A percentile compares a stretch with the other conserved stretches of the same genome.
Conservation (phyloP, 1,140 invertebrate species). For the Drosophila lini region DNA sequence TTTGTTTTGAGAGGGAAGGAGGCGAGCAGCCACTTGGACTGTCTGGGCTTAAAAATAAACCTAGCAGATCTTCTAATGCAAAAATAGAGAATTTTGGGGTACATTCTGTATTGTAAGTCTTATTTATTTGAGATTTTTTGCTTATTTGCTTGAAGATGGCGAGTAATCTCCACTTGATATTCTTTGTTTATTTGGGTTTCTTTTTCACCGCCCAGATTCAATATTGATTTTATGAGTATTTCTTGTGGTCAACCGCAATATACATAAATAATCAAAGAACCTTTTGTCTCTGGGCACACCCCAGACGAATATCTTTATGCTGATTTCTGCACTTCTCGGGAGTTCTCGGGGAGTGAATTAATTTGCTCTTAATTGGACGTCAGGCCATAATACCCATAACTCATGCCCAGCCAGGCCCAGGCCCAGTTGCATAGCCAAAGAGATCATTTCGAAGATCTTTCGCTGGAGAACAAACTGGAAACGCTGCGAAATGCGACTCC, state of each 20-base stretch:
- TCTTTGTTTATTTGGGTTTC: constrained; percentile 1
- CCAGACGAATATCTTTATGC: constrained; percentile 17
- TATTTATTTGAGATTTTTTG: not conserved
- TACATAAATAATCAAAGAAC: constrained; percentile 21
- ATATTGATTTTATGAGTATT: constrained; percentile 20
- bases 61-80: not conserved
- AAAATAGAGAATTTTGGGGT: not conserved
- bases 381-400: constrained; percentile 26
- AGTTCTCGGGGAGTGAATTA: constrained; percentile 31
- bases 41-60: constrained; percentile 4
- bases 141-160: not conserved
- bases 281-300: constrained; percentile 30
- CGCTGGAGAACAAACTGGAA: constrained; percentile 43
- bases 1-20: not conserved
- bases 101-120: not conserved
- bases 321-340: constrained; percentile 25
- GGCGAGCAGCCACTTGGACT: constrained; percentile 2
- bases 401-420: constrained; percentile 17
- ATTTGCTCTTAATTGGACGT: constrained; percentile 44
- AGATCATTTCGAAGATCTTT: constrained; percentile 41
- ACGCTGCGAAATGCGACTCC: constrained; percentile 40
- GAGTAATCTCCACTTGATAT: not conserved
- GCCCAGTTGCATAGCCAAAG: constrained; percentile 45
- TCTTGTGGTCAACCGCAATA: constrained; percentile 19
- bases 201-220: constrained; percentile 1